Conservation (phyloP, 1,140 invertebrate species). For the Caenorhabditis latens region DNA sequence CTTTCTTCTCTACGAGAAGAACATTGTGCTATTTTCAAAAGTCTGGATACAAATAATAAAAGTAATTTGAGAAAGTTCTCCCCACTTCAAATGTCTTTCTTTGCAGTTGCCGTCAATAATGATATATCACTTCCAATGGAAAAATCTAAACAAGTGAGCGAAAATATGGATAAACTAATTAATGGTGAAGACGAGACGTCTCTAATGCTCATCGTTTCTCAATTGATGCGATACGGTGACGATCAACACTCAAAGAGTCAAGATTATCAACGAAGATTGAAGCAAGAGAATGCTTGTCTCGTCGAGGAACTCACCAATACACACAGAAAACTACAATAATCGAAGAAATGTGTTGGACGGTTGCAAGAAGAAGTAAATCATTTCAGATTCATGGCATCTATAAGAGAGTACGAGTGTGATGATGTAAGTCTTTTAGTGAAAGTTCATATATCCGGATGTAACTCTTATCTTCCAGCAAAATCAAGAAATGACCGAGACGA, state of each 20-base stretch:
- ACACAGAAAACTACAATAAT: conserved; percentile 63
- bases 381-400: conserved; percentile 96
- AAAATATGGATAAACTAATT: conserved; percentile 27
- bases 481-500: not conserved
- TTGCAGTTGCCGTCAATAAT: conserved; percentile 80
- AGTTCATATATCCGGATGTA: not conserved
- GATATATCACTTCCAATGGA: conserved; percentile 78
- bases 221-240: conserved; percentile 92
- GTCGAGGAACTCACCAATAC: conserved; percentile 89
- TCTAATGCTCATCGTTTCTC: conserved; percentile 95
- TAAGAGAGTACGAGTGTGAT: conserved; percentile 90
- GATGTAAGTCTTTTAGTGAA: not conserved
- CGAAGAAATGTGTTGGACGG: conserved; percentile 82
- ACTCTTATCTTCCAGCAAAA: conserved; percentile 4
- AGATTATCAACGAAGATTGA: conserved; percentile 89
- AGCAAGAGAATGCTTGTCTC: conserved; percentile 96
- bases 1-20: conserved; percentile 94
- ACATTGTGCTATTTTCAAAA: conserved; percentile 82
- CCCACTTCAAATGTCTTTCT: conserved; percentile 81
- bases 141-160: conserved; percentile 56
- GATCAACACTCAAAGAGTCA: conserved; percentile 99
- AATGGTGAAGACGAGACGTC: conserved; percentile 68
- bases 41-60: conserved; percentile 36
- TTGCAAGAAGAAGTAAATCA: conserved; percentile 98
- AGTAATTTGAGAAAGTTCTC: conserved; percentile 82